phyloP scores from a whole-genome alignment of 2,888 invertebrate species.

The Leucophora obtusa region DNA sequence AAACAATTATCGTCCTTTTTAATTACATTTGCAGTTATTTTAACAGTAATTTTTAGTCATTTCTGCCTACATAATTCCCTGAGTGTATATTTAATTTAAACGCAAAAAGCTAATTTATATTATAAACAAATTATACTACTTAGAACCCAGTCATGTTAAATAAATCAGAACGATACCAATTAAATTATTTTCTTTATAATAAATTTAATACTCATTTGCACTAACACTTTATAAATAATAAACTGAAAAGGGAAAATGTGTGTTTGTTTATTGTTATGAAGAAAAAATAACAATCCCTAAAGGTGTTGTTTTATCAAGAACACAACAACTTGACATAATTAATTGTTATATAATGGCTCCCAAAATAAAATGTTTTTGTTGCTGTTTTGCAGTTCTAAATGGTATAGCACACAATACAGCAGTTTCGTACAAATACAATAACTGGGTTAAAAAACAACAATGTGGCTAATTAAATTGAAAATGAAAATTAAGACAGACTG shows the following conservation, averaged over 20 bases:
- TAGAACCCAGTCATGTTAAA: background rate
- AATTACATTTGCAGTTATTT: too few relatives aligned
- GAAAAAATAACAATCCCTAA: slow-evolving; percentile 11
- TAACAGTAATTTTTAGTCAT: too few relatives aligned
- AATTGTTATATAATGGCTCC: slow-evolving; percentile 33
- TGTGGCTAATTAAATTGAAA: slow-evolving; percentile 39
- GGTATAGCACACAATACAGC: background rate
- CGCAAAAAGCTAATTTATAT: background rate
- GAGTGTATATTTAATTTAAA: too few relatives aligned
- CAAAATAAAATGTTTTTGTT: background rate
- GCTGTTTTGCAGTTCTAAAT: background rate
- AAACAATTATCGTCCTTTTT: too few relatives aligned
- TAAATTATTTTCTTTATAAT: background rate
- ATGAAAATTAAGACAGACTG: slow-evolving; percentile 17
- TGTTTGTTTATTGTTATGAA: background rate
- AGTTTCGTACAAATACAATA: background rate
- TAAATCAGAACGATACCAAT: slow-evolving; percentile 17
- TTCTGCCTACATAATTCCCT: too few relatives aligned
- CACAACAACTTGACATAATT: slow-evolving; percentile 37
- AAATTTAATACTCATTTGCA: background rate
- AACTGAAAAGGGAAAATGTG: background rate
- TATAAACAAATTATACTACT: background rate
- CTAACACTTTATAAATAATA: background rate
- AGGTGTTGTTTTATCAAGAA: slow-evolving; percentile 24
- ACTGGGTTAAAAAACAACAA: background rate